Base-by-base conservation (phyloP, 2,797 vertebrate genomes). In the Rhodeus uyekii region DNA sequence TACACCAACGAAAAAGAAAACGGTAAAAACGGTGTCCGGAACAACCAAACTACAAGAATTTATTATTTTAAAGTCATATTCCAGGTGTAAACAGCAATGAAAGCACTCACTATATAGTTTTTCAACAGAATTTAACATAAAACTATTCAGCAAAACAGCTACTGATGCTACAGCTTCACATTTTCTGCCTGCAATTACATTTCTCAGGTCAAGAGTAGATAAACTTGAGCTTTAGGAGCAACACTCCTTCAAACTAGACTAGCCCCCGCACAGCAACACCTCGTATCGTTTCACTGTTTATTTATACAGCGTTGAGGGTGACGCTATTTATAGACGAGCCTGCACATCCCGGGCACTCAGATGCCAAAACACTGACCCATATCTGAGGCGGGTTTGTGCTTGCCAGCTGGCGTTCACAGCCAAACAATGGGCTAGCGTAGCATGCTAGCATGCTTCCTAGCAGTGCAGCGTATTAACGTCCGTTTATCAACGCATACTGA, bases 291-390 rank as follows among this genome's bases (percentile, higher is more conserved):
- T 72, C 80, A 60, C 76, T 50, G 34, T 86, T 86, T 87, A 88
- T 88, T 88, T 79, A 83, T 87, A 85, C 80, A 76, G 80, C 36
- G 74, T 19, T 60, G 75, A 86, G 86, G 75, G 78, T 83, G 53
- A 55, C 39, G 10, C 87, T 87, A 88, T 88, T 87, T 71, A 82
- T 87, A 87, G 74, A 83, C 36, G 74, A 80, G 80, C 77, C 84
- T 79, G 83, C 87, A 82, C 68, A 87, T 77, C 71, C 60, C 38
- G 3, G 69, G 74, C 60, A 36, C 80, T 82, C 63, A 80, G 50
- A 82, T 76, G 76, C 82, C 87, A 83, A 78, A 84, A 80, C 76
- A 64, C 76, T 88, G 86, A 88, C 87, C 87, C 87, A 88, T 87
- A 88, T 88, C 87, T 80, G 79, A 87, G 78, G 60, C 55, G 44